These are phyloP conservation scores for Oenanthe melanoleuca DNA, from an alignment of 2,113 vertebrate species.

Conservation along the genomic window DNA sequence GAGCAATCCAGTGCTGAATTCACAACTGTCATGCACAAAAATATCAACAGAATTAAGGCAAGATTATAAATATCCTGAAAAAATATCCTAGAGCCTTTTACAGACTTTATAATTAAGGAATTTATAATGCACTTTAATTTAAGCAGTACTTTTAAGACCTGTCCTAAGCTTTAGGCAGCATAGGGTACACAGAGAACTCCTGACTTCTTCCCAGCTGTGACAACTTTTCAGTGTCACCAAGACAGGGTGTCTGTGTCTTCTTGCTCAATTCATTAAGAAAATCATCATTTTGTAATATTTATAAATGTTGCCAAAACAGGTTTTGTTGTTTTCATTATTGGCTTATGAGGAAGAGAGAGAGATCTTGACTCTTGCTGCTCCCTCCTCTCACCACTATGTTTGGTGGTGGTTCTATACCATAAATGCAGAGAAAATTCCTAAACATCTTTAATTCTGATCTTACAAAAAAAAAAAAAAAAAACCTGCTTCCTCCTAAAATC, in stretches of 20 bases:
- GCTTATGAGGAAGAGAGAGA: background rate
- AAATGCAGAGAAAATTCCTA: background rate
- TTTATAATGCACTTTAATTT: background rate
- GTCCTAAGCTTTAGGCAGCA: background rate
- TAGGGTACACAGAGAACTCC: background rate
- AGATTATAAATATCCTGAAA: background rate
- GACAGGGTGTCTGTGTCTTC: background rate
- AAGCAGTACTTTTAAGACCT: background rate
- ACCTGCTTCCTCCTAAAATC: background rate
- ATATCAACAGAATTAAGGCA: background rate
- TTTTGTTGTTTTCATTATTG: background rate
- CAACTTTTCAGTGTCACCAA: background rate
- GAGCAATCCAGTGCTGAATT: background rate
- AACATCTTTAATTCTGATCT: background rate
- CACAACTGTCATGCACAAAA: background rate
- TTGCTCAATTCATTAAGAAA: background rate
- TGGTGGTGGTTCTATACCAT: no score
- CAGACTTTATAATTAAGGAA: background rate
- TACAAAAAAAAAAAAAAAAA: fast-evolving
- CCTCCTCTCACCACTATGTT: background rate
- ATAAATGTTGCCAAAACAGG: background rate
- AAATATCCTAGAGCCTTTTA: background rate
- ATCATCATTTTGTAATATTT: background rate
- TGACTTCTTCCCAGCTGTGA: background rate
- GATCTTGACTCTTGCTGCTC: background rate